These are phyloP conservation scores for Helarctos malayanus DNA, from an alignment of 2,797 vertebrate genomes.

Conservation along the genomic window DNA sequence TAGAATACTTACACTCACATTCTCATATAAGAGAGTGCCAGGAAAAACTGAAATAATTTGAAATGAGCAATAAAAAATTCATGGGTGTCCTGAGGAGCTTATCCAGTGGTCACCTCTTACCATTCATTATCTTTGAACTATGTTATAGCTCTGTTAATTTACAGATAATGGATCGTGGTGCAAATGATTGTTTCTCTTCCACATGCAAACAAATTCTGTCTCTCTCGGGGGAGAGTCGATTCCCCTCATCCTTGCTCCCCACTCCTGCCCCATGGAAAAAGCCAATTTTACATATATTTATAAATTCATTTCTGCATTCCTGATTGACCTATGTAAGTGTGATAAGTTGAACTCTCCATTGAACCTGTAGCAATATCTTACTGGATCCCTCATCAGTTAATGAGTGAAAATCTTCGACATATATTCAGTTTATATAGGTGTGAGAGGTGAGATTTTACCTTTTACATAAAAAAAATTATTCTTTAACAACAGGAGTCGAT, in stretches of 20 bases:
- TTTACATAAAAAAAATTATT: background rate
- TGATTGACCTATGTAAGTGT: background rate
- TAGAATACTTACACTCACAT: background rate
- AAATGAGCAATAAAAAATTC: background rate
- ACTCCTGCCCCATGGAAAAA: background rate
- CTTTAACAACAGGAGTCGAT: background rate
- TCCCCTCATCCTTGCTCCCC: too few species aligned
- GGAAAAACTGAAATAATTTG: background rate
- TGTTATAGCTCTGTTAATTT: background rate
- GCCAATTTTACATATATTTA: background rate
- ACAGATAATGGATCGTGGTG: background rate
- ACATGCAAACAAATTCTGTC: background rate
- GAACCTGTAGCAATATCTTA: background rate
- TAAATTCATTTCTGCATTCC: background rate
- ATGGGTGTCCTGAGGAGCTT: background rate
- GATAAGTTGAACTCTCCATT: background rate
- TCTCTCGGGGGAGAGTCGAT: background rate
- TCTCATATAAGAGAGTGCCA: background rate
- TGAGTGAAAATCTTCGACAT: slow-evolving; percentile 31
- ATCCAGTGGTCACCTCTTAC: background rate
- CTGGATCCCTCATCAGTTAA: background rate
- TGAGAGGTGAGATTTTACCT: background rate
- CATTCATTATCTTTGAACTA: background rate
- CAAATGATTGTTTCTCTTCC: background rate
- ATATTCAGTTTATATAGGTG: background rate